A percentile compares a stretch with the other conserved stretches of the same genome.
Conservation (phyloP, 2,113 vertebrate genomes). For the Scalopus aquaticus region DNA sequence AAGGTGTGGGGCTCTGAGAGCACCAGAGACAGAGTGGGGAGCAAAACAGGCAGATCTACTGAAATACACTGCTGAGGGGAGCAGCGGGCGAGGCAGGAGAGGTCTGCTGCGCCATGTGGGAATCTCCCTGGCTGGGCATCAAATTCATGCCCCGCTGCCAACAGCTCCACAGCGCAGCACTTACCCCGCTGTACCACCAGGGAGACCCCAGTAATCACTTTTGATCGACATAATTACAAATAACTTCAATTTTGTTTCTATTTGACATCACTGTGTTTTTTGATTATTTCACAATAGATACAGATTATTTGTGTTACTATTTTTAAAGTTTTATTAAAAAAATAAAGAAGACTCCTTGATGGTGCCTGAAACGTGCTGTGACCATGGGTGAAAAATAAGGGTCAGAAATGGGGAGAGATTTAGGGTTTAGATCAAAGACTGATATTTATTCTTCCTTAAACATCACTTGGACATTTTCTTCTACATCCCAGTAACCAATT, state of each 20-base stretch:
- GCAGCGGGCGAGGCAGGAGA: too few relatives aligned
- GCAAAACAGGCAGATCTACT: too few relatives aligned
- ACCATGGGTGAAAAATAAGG: background rate
- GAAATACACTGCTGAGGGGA: too few relatives aligned
- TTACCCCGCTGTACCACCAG: too few relatives aligned
- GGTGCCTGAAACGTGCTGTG: background rate
- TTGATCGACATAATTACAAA: background rate
- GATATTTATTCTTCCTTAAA: background rate
- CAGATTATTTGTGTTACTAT: background rate
- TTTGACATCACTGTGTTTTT: background rate
- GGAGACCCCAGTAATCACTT: background rate
- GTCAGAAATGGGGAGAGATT: background rate
- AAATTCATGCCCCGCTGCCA: too few relatives aligned
- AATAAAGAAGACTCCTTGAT: background rate
- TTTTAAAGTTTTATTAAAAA: background rate
- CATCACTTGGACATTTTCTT: background rate
- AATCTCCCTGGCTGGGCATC: too few relatives aligned
- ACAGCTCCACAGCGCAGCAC: too few relatives aligned
- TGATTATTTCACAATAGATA: background rate
- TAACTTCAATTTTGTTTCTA: background rate
- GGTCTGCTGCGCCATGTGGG: too few relatives aligned
- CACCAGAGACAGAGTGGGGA: too few relatives aligned
- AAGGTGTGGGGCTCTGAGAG: too few relatives aligned
- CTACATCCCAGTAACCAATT: conserved; percentile 41
- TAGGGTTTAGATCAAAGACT: background rate